Evolutionary conservation across 1,140 invertebrate species (phyloP).

Genomic region (Gryon sp.): DNA sequence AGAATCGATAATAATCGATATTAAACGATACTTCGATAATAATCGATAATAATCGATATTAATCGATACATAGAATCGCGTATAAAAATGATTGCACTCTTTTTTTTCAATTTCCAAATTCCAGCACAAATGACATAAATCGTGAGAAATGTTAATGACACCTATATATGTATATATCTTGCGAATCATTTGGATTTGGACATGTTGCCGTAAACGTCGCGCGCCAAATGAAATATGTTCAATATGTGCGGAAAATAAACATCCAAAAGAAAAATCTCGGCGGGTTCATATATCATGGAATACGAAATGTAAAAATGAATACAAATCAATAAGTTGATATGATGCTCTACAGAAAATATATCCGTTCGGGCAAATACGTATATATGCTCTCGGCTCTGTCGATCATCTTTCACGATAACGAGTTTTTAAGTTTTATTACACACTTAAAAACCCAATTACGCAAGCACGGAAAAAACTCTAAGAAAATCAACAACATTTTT

Average conservation of each 20-base stretch:
- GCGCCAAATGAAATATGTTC: constrained; percentile 56
- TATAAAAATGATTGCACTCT: too few species aligned
- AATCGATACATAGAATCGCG: too few species aligned
- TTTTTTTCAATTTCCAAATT: neutral
- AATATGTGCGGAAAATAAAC: constrained; percentile 56
- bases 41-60: too few species aligned
- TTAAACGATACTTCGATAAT: too few species aligned
- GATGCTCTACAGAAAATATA: constrained; percentile 34
- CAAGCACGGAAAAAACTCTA: too few species aligned
- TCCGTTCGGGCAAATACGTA: constrained; percentile 2
- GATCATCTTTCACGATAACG: constrained; percentile 2
- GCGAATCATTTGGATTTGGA: constrained; percentile 18
- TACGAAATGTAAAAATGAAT: constrained; percentile 60
- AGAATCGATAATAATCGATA: too few species aligned
- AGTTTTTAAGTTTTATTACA: constrained; percentile 3
- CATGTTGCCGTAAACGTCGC: constrained; percentile 43
- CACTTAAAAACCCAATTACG: constrained; percentile 11
- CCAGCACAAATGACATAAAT: neutral
- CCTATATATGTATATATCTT: constrained; percentile 18
- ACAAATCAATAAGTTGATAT: constrained; percentile 59
- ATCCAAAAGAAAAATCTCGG: constrained; percentile 51
- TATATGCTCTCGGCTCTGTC: constrained; percentile 7
- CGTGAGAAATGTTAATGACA: too few species aligned
- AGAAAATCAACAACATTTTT: too few species aligned
- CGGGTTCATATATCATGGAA: constrained; percentile 44